Base-by-base conservation (phyloP, 2,113 vertebrate genomes). In the human region DNA sequence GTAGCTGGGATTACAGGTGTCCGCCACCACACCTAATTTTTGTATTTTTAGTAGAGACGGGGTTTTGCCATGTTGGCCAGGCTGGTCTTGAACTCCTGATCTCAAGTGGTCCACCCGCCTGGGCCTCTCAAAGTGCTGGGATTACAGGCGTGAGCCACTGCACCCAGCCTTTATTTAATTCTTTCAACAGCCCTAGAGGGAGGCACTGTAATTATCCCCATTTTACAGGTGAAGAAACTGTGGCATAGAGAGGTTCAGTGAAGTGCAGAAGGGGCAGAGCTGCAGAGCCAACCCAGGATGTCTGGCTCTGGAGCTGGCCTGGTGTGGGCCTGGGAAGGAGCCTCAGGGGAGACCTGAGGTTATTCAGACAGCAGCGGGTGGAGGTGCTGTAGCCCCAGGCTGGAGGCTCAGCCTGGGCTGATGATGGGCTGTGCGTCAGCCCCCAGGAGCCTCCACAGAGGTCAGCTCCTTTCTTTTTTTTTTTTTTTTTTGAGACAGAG, bases 141-240 rank as follows among this genome's bases (percentile, higher is more conserved):
- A 14, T 64, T 14, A 30, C 27, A 64, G 12, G 27, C 5, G 6
- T 64, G 27, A 64, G 27, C 27, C 61, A 30, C 27, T 30, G 25
- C 0, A 0, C 10, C 59, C 25, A 30, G 59, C 27, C 61, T 64
- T 64, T 30, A 5, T 13, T 93, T 66, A 73, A 72, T 59, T 75
- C 61, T 59, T 82, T 22, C 40, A n/a, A 16, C 43, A 68, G n/a
- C 50, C 16, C n/a, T 83, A 0, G 25, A 73, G 45, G 22, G 40
- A 25, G 43, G 27, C 6, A 10, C 32, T 79, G 4, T 73, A 43
- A 45, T 59, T 66, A 25, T n/a, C 68, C 73, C 30, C 48, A 72
- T 68, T 76, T 97, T 91, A 52, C 32, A 90, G 61, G 61, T 61
- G 66, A 64, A 90, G 45, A 82, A 76, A 80, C 55, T 35, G 8